Conservation (phyloP, 2,113 vertebrate species). For the Cyanistes caeruleus region DNA sequence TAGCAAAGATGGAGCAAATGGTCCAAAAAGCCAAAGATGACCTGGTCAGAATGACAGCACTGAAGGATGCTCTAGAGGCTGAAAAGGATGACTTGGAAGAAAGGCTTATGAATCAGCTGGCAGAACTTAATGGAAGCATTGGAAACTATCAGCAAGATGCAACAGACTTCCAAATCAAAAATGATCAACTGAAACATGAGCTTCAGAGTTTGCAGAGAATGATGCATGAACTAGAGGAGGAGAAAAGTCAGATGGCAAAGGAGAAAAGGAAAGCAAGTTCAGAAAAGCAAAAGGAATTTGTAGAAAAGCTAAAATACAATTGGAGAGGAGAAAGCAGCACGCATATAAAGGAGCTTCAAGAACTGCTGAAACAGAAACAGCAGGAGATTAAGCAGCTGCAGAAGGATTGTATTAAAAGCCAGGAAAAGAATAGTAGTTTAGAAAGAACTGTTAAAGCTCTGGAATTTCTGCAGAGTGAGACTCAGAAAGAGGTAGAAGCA, state of each 20-base stretch:
- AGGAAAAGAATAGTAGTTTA: constrained; percentile 90
- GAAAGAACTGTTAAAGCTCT: constrained; percentile 85
- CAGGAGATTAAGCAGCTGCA: constrained; percentile 93
- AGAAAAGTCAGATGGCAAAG: constrained; percentile 85
- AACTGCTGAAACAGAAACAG: constrained; percentile 93
- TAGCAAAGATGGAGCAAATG: constrained; percentile 36
- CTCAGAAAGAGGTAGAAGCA: constrained; percentile 78
- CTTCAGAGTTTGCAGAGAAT: constrained; percentile 77
- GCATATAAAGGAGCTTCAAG: constrained; percentile 88
- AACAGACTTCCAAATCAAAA: constrained; percentile 80
- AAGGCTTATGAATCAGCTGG: constrained; percentile 94
- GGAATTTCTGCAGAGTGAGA: constrained; percentile 80
- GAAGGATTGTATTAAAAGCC: constrained; percentile 89
- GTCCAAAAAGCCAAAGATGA: constrained; percentile 74
- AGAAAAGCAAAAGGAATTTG: constrained; percentile 83
- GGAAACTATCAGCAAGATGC: constrained; percentile 94
- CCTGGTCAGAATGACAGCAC: constrained; percentile 75
- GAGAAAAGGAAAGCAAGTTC: constrained; percentile 80
- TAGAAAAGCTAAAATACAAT: constrained; percentile 85
- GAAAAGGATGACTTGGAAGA: constrained; percentile 98
- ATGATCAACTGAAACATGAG: constrained; percentile 78
- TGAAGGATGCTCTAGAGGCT: constrained; percentile 76
- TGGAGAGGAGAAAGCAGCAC: constrained; percentile 81
- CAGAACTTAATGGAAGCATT: constrained; percentile 95
- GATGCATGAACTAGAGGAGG: constrained; percentile 86